phyloP scores from a whole-genome alignment of 2,797 vertebrate species.

The Anniella stebbinsi region DNA sequence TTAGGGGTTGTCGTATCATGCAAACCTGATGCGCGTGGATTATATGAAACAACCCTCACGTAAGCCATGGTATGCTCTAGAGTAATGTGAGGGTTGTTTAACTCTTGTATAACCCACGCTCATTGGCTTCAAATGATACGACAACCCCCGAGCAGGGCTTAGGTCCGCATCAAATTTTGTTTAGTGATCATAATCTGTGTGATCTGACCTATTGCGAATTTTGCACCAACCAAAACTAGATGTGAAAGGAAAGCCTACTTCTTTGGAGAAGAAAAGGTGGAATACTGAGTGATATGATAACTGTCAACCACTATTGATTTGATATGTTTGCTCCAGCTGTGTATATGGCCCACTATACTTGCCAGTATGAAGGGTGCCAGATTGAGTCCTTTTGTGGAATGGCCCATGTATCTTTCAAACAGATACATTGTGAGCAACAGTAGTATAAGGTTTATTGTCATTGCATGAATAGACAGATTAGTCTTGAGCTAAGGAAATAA shows the following conservation, averaged over 20 bases:
- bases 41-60: no score
- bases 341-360: not conserved
- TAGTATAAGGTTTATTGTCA: conserved; percentile 3
- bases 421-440: not conserved
- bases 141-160: no score
- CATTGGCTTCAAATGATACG: no score
- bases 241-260: not conserved
- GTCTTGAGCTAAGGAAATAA: not conserved
- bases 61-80: no score
- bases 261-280: conserved; percentile 17
- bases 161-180: not conserved
- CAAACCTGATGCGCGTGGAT: no score
- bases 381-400: conserved; percentile 14
- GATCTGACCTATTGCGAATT: not conserved
- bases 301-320: not conserved
- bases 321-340: conserved; percentile 9
- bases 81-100: no score
- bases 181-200: not conserved
- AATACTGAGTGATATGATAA: not conserved
- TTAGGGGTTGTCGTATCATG: no score
- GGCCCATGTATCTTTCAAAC: not conserved
- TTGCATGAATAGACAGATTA: not conserved
- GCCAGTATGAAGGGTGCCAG: not conserved
- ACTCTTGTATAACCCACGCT: no score
- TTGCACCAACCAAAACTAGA: not conserved